A percentile compares a stretch with the other conserved stretches of the same genome.
phyloP scores from a whole-genome alignment of 2,888 invertebrate genomes.

The Diarsia rubi region DNA sequence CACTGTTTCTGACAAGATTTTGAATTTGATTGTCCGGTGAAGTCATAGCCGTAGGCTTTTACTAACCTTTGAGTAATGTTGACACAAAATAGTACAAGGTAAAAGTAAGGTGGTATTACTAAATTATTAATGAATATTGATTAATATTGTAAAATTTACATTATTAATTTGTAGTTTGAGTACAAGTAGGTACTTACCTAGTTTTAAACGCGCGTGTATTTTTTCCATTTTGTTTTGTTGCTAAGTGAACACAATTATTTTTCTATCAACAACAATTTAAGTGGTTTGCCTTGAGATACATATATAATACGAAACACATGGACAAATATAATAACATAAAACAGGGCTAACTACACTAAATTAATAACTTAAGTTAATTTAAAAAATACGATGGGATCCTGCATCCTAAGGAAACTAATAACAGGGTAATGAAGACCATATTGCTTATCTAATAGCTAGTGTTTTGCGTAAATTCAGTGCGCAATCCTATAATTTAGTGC shows the following conservation, averaged over 20 bases:
- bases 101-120: too few relatives aligned
- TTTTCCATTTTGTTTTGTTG: too few relatives aligned
- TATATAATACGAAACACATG: not conserved
- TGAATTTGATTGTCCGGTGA: not conserved
- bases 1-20: not conserved
- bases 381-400: not conserved
- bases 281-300: not conserved
- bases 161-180: too few relatives aligned
- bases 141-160: too few relatives aligned
- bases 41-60: too few relatives aligned
- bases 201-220: too few relatives aligned
- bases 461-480: conserved; percentile 7
- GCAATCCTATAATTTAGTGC: conserved; percentile 4
- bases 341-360: not conserved
- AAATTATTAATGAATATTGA: too few relatives aligned
- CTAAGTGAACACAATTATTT: too few relatives aligned
- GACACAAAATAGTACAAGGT: too few relatives aligned
- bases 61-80: too few relatives aligned
- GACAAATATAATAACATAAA: not conserved
- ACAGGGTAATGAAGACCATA: not conserved
- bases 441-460: not conserved
- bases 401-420: not conserved
- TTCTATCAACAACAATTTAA: not conserved
- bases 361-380: not conserved
- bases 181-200: too few relatives aligned